Evolutionary conservation across 2,797 vertebrate genomes (phyloP), one percentile per base, ranked within the genome.

Genomic region (Molothrus ater): DNA sequence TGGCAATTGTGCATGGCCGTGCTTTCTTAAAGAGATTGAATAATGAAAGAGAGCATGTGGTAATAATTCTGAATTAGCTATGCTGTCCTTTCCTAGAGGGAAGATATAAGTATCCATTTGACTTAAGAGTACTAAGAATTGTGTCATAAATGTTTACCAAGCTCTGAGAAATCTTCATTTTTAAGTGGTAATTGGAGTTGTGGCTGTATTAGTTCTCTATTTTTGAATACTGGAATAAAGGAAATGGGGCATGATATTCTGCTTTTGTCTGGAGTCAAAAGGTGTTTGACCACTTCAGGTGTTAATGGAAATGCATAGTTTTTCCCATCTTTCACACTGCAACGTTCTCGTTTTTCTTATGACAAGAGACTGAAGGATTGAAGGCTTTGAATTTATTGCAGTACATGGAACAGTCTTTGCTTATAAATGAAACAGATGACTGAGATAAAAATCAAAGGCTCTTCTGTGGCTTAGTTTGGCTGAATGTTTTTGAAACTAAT

Each of bases 31-130:
- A 81, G 61, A 87, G 79, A 82, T 54, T 90, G 76, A 80, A 90
- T 78, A 80, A 93, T 75, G 74, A 85, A 90, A 76, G 64, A 36
- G 83, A 71, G 69, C 13, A 4, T 88, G 60, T 92, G 63, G 59
- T 89, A 88, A 88, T 93, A 95, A 88, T 92, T 91, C 56, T 26
- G 56, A 93, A 82, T 93, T 94, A 91, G 13, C 78, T 78, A 3
- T 31, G 51, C 73, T 88, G 80, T 50, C n/a, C 15, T 84, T 53
- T 84, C 48, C 68, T 60, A 31, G 50, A 72, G 42, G 21, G 42
- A 71, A 87, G 43, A 59, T 42, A 15, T 3, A 15, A 32, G 3
- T 93, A 69, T 53, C 80, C 29, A 2, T 93, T 88, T 88, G 63
- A 45, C 40, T 92, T 69, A 15, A 19, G 36, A 63, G 31, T 75